Percentiles rank a stretch among this genome's conserved stretches.
Conservation (phyloP, 2,797 vertebrate genomes). For the Enteromius argenteus region DNA sequence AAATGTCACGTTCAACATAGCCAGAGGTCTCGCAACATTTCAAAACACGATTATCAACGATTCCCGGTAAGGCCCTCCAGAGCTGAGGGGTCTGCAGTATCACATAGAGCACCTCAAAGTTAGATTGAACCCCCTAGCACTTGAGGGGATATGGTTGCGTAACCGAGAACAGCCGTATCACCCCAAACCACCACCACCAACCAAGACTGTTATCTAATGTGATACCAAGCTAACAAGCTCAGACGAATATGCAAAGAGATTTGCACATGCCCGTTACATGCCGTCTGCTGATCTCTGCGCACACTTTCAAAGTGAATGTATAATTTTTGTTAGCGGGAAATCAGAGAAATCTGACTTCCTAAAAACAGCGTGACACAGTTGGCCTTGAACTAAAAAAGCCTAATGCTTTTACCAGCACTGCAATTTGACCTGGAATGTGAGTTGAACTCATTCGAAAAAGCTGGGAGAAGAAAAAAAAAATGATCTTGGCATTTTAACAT, state of each 20-base stretch:
- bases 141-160: conserved; percentile 36
- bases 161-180: conserved; percentile 25
- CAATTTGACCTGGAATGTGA: conserved; percentile 51
- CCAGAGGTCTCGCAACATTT: conserved; percentile 32
- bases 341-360: conserved; percentile 17
- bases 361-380: conserved; percentile 1
- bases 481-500: conserved; percentile 45
- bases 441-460: conserved; percentile 33
- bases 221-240: conserved; percentile 41
- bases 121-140: conserved; percentile 25
- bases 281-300: background rate
- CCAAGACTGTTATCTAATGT: conserved; percentile 48
- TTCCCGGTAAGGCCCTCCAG: conserved; percentile 12
- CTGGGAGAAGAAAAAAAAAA: conserved; percentile 24
- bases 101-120: conserved; percentile 9
- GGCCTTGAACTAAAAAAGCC: conserved; percentile 8
- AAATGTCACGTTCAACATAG: conserved; percentile 28
- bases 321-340: conserved; percentile 31
- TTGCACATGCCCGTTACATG: conserved; percentile 14
- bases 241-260: conserved; percentile 17
- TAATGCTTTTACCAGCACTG: conserved; percentile 9
- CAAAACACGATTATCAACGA: conserved; percentile 40
- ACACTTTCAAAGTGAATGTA: conserved; percentile 22
- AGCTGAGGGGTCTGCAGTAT: conserved; percentile 1
- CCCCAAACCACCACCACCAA: background rate